Base-by-base conservation (phyloP, 2,113 vertebrate species). In the Paramisgurnus dabryanus region DNA sequence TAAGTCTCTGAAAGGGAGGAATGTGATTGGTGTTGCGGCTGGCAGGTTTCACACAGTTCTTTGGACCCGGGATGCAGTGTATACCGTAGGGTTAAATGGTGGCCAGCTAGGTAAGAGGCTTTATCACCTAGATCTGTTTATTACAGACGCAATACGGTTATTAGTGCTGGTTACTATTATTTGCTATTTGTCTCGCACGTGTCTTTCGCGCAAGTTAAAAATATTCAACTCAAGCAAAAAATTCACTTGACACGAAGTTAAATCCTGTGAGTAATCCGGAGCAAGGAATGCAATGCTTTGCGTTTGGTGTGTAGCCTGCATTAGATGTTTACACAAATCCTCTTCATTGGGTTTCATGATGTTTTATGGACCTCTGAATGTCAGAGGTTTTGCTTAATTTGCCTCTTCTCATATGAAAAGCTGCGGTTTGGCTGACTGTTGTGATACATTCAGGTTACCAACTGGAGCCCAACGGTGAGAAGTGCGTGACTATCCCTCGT, bases 31-130 rank as follows among this genome's bases (percentile, higher is more conserved):
- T 85, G 95, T 99, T 81, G 95, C 97, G 83, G 96, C 96, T 79
- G 98, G 96, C 87, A 95, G 94, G 87, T 99, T 99, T 89, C 98
- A 99, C 86, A 98, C 97, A 3, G 96, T 98, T 82, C 90, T 99
- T 2, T 99, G 97, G 96, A 97, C 96, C 82, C 94, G 91, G 88
- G 96, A 98, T 89, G 95, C 96, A 15, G 93, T 99, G 67, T 99
- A 98, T 83, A 99, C 98, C 43, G 88, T 98, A 92, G 98, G 98
- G 74, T 92, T 99, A 66, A 99, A 99, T 87, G 96, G 96, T 83
- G 98, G 98, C 70, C 98, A 99, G 41, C 91, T 99, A 87, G 98
- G 98, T 98, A 92, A 92, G 94, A 65, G 41, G 3, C 57, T 55
- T 0, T 40, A 18, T 3, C 7, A 18, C 45, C 5, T 17, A 57